Evolutionary conservation across 2,113 vertebrate species (phyloP).

Genomic region (Cacatua alba): DNA sequence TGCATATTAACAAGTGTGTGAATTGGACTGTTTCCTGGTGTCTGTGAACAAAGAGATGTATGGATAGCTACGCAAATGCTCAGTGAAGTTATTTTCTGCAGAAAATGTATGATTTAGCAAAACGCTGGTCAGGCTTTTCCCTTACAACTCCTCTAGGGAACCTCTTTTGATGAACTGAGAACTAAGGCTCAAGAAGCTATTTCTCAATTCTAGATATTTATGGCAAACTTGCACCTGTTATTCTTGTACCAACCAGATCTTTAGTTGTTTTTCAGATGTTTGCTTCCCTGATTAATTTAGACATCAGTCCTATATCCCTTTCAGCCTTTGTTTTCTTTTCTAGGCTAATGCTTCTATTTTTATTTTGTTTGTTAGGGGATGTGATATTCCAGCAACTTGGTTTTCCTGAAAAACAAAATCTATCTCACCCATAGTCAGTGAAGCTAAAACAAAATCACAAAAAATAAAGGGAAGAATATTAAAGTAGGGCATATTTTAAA

Average conservation of each 20-base stretch:
- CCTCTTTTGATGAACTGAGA: not conserved
- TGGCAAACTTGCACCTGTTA: not conserved
- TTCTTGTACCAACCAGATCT: not conserved
- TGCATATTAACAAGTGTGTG: not conserved
- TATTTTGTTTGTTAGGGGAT: slow-evolving; percentile 27
- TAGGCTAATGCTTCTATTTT: slow-evolving; percentile 55
- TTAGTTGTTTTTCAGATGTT: slow-evolving; percentile 20
- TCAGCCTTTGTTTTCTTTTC: slow-evolving; percentile 57
- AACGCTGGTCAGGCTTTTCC: not conserved
- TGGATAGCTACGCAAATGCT: not conserved
- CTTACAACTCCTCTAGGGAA: not conserved
- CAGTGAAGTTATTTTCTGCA: not conserved
- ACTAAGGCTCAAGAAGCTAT: not conserved
- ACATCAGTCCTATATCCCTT: not conserved
- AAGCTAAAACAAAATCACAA: not conserved
- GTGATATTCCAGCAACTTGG: not conserved
- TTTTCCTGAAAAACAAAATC: slow-evolving; percentile 27
- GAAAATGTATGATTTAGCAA: not conserved
- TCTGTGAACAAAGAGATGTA: not conserved
- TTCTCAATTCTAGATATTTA: not conserved
- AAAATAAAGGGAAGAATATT: not conserved
- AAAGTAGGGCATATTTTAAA: not conserved
- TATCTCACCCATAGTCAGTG: not conserved
- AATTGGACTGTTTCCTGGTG: not conserved
- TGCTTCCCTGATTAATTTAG: slow-evolving; percentile 42